Evolutionary conservation across 2,113 vertebrate species (phyloP).

Genomic region (Mustela lutreola): DNA sequence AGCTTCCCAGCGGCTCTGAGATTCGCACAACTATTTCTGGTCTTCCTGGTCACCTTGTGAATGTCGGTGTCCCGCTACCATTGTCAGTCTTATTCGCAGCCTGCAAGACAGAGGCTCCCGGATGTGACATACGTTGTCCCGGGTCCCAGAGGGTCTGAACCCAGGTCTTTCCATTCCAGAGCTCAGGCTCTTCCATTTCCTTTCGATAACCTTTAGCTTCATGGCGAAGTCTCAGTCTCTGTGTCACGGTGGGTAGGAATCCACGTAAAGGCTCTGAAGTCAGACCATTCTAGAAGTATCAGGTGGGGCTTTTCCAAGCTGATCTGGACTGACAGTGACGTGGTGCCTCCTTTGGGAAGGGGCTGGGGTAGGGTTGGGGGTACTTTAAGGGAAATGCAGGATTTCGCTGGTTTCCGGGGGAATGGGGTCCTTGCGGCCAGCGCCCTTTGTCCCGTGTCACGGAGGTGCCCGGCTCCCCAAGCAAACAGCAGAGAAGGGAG

Average conservation of each 20-base stretch:
- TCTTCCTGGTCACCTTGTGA: neutral
- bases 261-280: neutral
- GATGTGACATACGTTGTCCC: no score
- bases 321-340: neutral
- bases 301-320: neutral
- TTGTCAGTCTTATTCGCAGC: neutral
- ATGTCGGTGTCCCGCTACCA: no score
- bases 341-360: neutral
- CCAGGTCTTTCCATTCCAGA: neutral
- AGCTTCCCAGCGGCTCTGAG: neutral
- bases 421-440: neutral
- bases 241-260: no score
- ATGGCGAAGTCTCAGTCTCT: neutral
- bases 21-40: fast-evolving
- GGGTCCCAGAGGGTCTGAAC: fast-evolving
- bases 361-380: neutral
- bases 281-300: neutral
- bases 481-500: neutral
- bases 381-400: neutral
- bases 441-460: neutral
- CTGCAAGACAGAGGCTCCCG: neutral
- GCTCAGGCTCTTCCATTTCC: neutral
- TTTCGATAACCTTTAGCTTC: neutral
- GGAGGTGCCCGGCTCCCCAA: fast-evolving
- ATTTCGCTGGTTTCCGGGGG: neutral